Percentiles rank a stretch among this genome's conserved stretches.
Evolutionary conservation across 2,113 vertebrate species (phyloP).

Genomic region (Panthera tigris): DNA sequence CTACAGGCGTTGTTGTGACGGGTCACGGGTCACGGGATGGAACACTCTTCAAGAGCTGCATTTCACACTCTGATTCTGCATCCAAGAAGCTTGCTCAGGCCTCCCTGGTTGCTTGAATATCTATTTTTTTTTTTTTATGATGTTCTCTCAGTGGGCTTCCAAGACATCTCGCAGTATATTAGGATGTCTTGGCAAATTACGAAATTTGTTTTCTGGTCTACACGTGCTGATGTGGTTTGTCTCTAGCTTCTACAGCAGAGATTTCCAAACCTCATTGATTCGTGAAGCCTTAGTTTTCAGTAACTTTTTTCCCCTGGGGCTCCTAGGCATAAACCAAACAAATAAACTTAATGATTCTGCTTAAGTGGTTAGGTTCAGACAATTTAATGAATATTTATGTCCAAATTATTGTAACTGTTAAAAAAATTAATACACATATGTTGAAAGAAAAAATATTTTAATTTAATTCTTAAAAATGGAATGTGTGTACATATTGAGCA

Average conservation of each 20-base stretch:
- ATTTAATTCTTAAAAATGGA: neutral
- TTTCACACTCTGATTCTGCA: neutral
- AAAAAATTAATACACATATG: neutral
- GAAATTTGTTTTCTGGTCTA: neutral
- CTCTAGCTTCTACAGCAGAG: neutral
- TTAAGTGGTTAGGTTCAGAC: neutral
- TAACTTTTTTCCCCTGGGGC: neutral
- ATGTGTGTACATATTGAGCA: neutral
- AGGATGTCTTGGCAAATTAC: neutral
- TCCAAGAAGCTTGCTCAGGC: neutral
- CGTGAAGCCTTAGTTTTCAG: neutral
- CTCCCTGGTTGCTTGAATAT: neutral
- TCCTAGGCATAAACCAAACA: neutral
- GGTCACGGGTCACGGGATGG: neutral
- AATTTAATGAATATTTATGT: neutral
- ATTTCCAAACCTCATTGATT: neutral
- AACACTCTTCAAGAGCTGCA: neutral
- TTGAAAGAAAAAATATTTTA: neutral
- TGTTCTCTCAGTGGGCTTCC: neutral
- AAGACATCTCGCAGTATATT: neutral
- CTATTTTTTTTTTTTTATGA: neutral
- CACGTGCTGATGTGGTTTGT: neutral
- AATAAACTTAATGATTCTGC: slow-evolving; percentile 3
- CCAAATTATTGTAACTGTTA: neutral
- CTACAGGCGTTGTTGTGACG: neutral